Percentiles rank a stretch among this genome's conserved stretches.
Conservation (phyloP, 1,140 invertebrate species). For the Drosophila equinoxialis region DNA sequence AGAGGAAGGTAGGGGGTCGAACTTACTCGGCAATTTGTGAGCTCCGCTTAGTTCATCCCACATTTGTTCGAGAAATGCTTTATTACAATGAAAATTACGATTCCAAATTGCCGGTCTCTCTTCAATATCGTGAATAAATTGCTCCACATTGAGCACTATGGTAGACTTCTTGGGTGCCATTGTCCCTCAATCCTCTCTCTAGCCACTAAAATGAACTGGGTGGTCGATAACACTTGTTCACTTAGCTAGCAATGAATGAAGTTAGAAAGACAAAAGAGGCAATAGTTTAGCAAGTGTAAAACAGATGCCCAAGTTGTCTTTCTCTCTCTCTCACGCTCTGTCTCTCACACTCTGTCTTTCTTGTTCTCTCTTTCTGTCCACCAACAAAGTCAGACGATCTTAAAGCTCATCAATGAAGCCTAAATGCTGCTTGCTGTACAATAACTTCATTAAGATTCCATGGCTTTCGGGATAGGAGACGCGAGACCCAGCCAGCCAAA, state of each 20-base stretch:
- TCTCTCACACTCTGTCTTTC: not conserved
- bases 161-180: conserved; percentile 82
- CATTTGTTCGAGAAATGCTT: conserved; percentile 81
- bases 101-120: conserved; percentile 82
- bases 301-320: not conserved
- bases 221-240: conserved; percentile 37
- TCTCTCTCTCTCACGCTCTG: conserved; percentile 1
- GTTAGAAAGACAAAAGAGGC: conserved; percentile 13
- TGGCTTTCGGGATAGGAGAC: conserved; percentile 55
- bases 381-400: conserved; percentile 32
- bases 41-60: conserved; percentile 79
- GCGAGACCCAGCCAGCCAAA: conserved; percentile 38
- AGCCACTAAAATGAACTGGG: conserved; percentile 29
- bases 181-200: conserved; percentile 29
- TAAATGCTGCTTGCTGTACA: conserved; percentile 45
- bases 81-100: conserved; percentile 82
- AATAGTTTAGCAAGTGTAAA: conserved; percentile 28
- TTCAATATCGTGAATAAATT: conserved; percentile 81
- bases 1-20: not conserved
- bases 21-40: conserved; percentile 80
- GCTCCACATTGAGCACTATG: conserved; percentile 81
- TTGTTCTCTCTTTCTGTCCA: not conserved
- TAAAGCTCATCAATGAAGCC: conserved; percentile 44
- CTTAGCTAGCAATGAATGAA: conserved; percentile 49
- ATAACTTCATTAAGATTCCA: conserved; percentile 80